Evolutionary conservation across 2,888 invertebrate genomes (phyloP).

Genomic region (Chrysodeixis includens): DNA sequence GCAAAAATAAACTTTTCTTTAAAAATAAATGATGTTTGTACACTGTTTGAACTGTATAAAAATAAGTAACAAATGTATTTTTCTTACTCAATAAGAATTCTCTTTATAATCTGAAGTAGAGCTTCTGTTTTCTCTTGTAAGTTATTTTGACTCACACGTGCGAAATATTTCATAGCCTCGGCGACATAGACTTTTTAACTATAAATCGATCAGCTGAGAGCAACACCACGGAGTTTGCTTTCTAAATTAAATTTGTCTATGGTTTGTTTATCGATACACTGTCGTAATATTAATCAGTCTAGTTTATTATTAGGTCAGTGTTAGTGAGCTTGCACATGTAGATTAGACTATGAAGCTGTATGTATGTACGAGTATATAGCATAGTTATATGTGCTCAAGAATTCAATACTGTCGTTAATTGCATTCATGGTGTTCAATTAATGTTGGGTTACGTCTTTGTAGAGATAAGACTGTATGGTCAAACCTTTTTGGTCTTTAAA

Average conservation of each 20-base stretch:
- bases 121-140: no score
- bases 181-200: background rate
- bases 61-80: no score
- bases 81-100: no score
- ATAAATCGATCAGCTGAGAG: background rate
- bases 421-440: constrained; percentile 8
- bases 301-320: constrained; percentile 38
- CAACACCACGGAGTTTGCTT: background rate
- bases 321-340: constrained; percentile 7
- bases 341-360: background rate
- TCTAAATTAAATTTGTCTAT: background rate
- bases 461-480: background rate
- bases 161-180: no score
- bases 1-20: no score
- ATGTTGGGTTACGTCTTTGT: background rate
- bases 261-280: background rate
- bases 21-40: no score
- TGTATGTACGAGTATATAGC: background rate
- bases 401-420: constrained; percentile 3
- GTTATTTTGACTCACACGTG: no score
- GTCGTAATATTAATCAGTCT: constrained; percentile 30
- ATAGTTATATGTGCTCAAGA: background rate
- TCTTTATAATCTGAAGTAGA: no score
- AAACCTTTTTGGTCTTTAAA: no score
- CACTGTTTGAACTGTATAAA: no score